These are phyloP conservation scores for Medauroidea extradentata DNA, from an alignment of 1,140 invertebrate genomes.

Conservation along the genomic window DNA sequence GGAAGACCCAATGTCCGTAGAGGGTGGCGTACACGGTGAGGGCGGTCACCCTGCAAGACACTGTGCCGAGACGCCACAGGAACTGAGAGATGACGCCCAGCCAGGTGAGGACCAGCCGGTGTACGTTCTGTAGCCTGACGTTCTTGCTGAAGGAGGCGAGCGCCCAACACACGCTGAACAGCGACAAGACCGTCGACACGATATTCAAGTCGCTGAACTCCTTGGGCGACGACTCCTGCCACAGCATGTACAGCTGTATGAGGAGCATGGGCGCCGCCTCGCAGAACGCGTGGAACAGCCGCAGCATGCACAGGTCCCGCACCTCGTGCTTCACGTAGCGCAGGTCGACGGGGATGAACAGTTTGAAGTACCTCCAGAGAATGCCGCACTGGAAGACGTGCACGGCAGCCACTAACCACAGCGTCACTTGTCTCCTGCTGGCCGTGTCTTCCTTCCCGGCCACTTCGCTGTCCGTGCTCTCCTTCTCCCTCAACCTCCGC, in stretches of 20 bases:
- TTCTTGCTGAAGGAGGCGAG: slow-evolving; percentile 87
- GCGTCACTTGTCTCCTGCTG: slow-evolving; percentile 5
- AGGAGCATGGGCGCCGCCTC: slow-evolving; percentile 83
- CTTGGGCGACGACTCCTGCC: slow-evolving; percentile 41
- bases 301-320: slow-evolving; percentile 67
- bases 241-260: slow-evolving; percentile 73
- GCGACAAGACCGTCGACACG: slow-evolving; percentile 73
- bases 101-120: slow-evolving; percentile 81
- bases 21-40: slow-evolving; percentile 80
- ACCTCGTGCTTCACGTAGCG: slow-evolving; percentile 76
- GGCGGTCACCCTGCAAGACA: slow-evolving; percentile 73
- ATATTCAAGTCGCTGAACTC: slow-evolving; percentile 71
- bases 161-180: slow-evolving; percentile 86
- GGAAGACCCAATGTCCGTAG: slow-evolving; percentile 77
- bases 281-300: slow-evolving; percentile 81
- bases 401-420: slow-evolving; percentile 47
- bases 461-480: slow-evolving; percentile 13
- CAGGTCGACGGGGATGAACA: slow-evolving; percentile 82
- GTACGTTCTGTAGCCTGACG: slow-evolving; percentile 72
- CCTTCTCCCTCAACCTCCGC: slow-evolving; percentile 16
- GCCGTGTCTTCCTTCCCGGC: slow-evolving; percentile 10
- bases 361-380: slow-evolving; percentile 82
- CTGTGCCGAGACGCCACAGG: slow-evolving; percentile 67
- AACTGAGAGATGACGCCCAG: slow-evolving; percentile 80
- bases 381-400: slow-evolving; percentile 79